These are phyloP conservation scores for Hirtodrosophila trivittata DNA, from an alignment of 2,888 invertebrate genomes.

Conservation along the genomic window DNA sequence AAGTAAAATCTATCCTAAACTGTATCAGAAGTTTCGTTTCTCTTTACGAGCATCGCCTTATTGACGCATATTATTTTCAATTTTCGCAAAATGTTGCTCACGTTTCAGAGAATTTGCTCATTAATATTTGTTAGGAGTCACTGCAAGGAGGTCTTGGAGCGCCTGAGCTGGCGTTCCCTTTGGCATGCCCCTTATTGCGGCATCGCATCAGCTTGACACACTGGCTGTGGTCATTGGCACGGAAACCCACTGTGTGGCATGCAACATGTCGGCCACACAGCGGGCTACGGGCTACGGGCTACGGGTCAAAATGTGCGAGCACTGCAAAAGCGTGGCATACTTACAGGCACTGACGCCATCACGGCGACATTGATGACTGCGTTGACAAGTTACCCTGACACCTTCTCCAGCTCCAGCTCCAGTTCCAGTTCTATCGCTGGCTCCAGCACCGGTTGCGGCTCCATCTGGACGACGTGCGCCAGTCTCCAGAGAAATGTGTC, in stretches of 20 bases:
- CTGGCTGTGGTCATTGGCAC: slow-evolving; percentile 53
- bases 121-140: slow-evolving; percentile 77
- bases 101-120: slow-evolving; percentile 77
- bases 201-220: slow-evolving; percentile 21
- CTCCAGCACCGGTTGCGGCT: slow-evolving; percentile 18
- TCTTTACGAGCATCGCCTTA: slow-evolving; percentile 35
- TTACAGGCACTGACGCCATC: slow-evolving; percentile 63
- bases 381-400: slow-evolving; percentile 67
- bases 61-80: slow-evolving; percentile 57
- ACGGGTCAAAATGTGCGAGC: slow-evolving; percentile 54
- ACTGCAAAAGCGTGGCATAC: slow-evolving; percentile 64
- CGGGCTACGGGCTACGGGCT: slow-evolving; percentile 4
- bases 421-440: slow-evolving; percentile 6
- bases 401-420: slow-evolving; percentile 18
- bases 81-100: slow-evolving; percentile 73
- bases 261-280: slow-evolving; percentile 45
- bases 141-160: slow-evolving; percentile 17
- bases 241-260: slow-evolving; percentile 47
- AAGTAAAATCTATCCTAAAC: too few species aligned
- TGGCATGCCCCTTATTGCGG: too few species aligned
- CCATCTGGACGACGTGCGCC: slow-evolving; percentile 50
- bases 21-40: slow-evolving; percentile 21
- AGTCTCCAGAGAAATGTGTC: slow-evolving; percentile 73
- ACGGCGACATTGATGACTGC: slow-evolving; percentile 74
- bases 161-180: slow-evolving; percentile 1